Base-by-base conservation (phyloP, 1,140 invertebrate species). In the Drosophila oshimai region DNA sequence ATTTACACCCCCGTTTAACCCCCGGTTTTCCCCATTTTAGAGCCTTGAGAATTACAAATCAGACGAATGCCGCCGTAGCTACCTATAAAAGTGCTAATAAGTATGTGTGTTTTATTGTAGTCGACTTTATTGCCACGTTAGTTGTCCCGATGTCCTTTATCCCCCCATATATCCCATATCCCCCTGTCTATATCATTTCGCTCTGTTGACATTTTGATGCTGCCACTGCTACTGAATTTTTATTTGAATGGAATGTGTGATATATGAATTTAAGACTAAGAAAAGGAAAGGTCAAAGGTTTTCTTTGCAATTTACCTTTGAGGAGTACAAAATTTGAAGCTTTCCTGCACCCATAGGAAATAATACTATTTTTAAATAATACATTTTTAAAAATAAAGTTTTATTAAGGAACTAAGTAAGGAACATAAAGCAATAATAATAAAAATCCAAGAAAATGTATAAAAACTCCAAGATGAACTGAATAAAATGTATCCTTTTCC, bases 21-120 rank as follows among this genome's bases (percentile, higher is more conserved):
- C 57, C 51, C 2, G 34, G n/a, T 20, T 18, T 17, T 9, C 33
- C 15, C 7, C 68, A 86, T 58, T 84, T 79, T 80, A 86, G 80
- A 86, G 80, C 80, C 80, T 86, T 74, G 80, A 87, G 81, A 80
- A 86, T 86, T 87, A 86, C 80, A 86, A 86, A 87, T 86, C 80
- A 86, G 80, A 73, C 81, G 37, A 20, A 22, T 75, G 72, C 53
- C 71, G 42, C 28, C 54, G 36, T 15, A 24, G 31, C 37, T 51
- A 71, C 71, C 80, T 69, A 86, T 87, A 87, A 86, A 86, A 80
- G 75, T 87, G 69, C 81, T 86, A 87, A 86, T 86, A 86, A 86
- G 67, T 80, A 80, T 81, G 81, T 78, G 80, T 81, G 81, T 81
- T 86, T 86, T 86, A 86, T 87, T 87, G 81, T 73, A 86, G 75